Percentiles rank a stretch among this genome's conserved stretches.
These are phyloP conservation scores for Hippopotamyrus pictus DNA, from an alignment of 2,797 vertebrate genomes.

Conservation along the genomic window DNA sequence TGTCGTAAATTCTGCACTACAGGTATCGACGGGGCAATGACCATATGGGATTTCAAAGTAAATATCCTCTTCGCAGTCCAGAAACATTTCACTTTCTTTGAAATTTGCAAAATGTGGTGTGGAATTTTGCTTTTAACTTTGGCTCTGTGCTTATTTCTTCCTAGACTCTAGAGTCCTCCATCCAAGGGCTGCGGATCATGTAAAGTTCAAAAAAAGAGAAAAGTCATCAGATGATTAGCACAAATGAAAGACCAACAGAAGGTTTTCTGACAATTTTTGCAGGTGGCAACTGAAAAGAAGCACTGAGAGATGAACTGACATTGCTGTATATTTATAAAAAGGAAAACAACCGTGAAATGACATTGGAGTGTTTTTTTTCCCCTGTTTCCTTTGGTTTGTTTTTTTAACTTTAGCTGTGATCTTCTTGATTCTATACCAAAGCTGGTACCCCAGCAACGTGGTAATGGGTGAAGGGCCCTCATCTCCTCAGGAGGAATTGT, in stretches of 20 bases:
- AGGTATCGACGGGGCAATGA: constrained; percentile 97
- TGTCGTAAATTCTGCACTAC: constrained; percentile 99
- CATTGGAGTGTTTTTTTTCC: constrained; percentile 43
- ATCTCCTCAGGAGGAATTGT: constrained; percentile 42
- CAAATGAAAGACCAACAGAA: constrained; percentile 49
- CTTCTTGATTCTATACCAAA: constrained; percentile 84
- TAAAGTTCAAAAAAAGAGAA: constrained; percentile 55
- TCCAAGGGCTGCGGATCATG: constrained; percentile 97
- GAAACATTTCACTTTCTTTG: neutral
- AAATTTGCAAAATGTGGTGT: neutral
- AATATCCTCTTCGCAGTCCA: constrained; percentile 11
- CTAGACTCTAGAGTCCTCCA: constrained; percentile 93
- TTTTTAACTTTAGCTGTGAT: constrained; percentile 66
- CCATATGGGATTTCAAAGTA: constrained; percentile 99
- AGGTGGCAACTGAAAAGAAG: constrained; percentile 38
- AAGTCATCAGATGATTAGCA: constrained; percentile 50
- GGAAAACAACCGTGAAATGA: constrained; percentile 36
- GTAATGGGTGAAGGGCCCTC: constrained; percentile 49
- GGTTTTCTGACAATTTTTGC: constrained; percentile 42
- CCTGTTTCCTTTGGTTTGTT: constrained; percentile 30
- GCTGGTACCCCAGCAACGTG: constrained; percentile 74
- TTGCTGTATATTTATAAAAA: constrained; percentile 46
- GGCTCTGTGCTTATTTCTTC: constrained; percentile 30
- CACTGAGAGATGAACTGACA: constrained; percentile 61
- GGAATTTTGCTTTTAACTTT: neutral